Conservation (phyloP, 2,113 vertebrate genomes). For the Sialia sialis region DNA sequence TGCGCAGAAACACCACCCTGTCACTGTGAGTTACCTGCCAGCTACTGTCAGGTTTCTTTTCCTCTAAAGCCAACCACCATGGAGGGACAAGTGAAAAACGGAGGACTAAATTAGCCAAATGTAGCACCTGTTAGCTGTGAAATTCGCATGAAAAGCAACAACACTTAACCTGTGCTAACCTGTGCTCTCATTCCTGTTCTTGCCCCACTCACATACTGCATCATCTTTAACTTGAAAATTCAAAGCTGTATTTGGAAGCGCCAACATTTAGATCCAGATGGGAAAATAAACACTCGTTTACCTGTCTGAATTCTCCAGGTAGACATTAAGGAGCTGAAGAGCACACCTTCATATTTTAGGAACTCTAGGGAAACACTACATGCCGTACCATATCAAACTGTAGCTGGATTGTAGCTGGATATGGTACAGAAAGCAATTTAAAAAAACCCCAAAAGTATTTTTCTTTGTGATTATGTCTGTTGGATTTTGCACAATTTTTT, state of each 20-base stretch:
- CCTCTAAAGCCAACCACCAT: neutral
- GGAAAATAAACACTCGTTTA: neutral
- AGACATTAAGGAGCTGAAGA: neutral
- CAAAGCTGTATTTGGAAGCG: neutral
- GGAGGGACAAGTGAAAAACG: constrained; percentile 7
- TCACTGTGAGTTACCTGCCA: neutral
- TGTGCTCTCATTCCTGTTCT: neutral
- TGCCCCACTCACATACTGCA: neutral
- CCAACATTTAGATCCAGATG: neutral
- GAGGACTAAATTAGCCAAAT: constrained; percentile 6
- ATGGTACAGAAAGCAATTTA: neutral
- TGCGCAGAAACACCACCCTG: neutral
- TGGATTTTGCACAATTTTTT: neutral
- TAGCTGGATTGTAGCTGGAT: neutral
- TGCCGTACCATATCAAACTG: rapidly evolving
- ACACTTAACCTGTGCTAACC: neutral
- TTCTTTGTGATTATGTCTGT: neutral
- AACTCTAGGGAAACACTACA: neutral
- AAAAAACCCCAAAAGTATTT: neutral
- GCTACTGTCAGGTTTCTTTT: neutral
- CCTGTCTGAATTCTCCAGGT: neutral
- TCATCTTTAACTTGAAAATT: neutral
- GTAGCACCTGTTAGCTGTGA: neutral
- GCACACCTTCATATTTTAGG: neutral
- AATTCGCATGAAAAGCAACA: neutral